These are phyloP conservation scores for Gorsachius goisagi DNA, from an alignment of 2,113 vertebrate species.

Conservation along the genomic window DNA sequence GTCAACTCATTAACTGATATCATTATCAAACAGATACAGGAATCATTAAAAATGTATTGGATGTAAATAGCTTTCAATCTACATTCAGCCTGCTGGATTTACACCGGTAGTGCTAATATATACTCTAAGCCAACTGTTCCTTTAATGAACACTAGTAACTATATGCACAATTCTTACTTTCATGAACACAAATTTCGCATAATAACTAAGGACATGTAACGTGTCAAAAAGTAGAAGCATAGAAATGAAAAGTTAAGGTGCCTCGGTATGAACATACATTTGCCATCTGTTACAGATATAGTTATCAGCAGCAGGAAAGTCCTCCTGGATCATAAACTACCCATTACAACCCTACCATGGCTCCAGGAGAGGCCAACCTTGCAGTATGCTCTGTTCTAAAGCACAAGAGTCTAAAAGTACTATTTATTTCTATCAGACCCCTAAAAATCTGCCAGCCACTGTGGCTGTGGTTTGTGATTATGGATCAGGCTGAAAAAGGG, in stretches of 20 bases:
- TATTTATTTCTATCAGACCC: not conserved
- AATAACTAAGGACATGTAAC: not conserved
- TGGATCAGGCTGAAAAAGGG: not conserved
- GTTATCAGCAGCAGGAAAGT: not conserved
- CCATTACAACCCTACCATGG: not conserved
- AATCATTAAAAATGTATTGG: constrained; percentile 61
- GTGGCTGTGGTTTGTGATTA: not conserved
- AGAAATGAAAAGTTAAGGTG: not conserved
- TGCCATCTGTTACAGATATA: not conserved
- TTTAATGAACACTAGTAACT: not conserved
- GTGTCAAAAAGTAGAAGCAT: not conserved
- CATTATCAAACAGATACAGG: constrained; percentile 50
- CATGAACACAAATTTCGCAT: not conserved
- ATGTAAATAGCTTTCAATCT: constrained; percentile 55
- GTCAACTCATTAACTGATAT: constrained; percentile 55
- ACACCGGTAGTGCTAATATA: constrained; percentile 17
- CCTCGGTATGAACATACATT: not conserved
- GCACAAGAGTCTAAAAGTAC: not conserved
- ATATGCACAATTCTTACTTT: not conserved
- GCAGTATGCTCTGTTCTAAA: not conserved
- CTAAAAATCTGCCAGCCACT: not conserved
- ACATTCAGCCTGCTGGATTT: constrained; percentile 34
- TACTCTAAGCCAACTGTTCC: not conserved
- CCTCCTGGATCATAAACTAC: not conserved
- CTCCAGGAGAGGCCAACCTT: not conserved